These are phyloP conservation scores for Grus americana DNA, from an alignment of 2,113 vertebrate genomes.

Conservation along the genomic window DNA sequence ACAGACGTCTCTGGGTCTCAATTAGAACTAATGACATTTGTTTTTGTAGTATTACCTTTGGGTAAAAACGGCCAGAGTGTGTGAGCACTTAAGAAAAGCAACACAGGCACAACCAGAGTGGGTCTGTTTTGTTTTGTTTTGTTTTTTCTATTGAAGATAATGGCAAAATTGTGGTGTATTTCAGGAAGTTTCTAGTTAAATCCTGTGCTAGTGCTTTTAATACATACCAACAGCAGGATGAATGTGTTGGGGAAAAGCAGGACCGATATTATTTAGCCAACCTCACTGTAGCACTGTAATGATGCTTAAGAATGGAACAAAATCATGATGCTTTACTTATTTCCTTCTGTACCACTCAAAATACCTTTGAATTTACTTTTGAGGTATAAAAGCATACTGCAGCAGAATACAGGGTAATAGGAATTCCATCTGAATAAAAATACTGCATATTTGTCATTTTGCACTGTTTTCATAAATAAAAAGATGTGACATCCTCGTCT, in stretches of 20 bases:
- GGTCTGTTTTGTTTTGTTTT: neutral
- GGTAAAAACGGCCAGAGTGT: neutral
- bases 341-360: neutral
- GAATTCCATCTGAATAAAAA: neutral
- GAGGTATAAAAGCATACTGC: neutral
- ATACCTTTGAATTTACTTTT: neutral
- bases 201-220: neutral
- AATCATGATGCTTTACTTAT: neutral
- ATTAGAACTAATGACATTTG: constrained; percentile 3
- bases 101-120: neutral
- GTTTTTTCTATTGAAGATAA: neutral
- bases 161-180: neutral
- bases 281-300: neutral
- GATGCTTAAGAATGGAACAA: neutral
- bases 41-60: neutral
- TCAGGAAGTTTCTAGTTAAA: neutral
- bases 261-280: neutral
- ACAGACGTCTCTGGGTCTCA: neutral
- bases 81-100: constrained; percentile 14
- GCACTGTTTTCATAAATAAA: neutral
- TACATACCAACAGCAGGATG: neutral
- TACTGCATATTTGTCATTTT: neutral
- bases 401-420: neutral
- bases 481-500: neutral
- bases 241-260: neutral